Conservation (phyloP, 2,113 vertebrate genomes). For the Pundamilia nyererei region DNA sequence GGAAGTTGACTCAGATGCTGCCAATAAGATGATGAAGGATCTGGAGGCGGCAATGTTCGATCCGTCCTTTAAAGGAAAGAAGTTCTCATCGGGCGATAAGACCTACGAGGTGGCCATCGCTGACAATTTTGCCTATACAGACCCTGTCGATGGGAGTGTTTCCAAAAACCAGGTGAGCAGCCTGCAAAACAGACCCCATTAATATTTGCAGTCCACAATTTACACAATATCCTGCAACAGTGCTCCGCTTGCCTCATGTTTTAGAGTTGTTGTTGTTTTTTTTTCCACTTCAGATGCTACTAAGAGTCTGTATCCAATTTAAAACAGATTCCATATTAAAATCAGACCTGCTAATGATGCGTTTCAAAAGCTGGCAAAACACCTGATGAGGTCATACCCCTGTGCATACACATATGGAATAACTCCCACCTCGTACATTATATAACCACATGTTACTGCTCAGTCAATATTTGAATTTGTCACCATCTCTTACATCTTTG, state of each 20-base stretch:
- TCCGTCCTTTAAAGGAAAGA: slow-evolving; percentile 84
- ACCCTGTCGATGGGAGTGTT: slow-evolving; percentile 91
- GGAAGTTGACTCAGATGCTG: slow-evolving; percentile 90
- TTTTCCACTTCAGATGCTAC: neutral
- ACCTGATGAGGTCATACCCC: neutral
- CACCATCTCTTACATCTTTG: neutral
- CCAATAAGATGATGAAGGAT: slow-evolving; percentile 92
- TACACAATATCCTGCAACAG: neutral
- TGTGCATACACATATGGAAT: neutral
- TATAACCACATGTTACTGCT: neutral
- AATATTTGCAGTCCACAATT: neutral
- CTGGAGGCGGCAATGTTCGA: slow-evolving; percentile 84
- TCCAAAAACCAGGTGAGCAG: slow-evolving; percentile 90
- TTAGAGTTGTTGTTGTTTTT: neutral
- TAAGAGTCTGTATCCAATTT: neutral
- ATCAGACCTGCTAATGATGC: neutral
- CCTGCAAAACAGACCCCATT: no score
- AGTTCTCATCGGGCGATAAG: slow-evolving; percentile 83
- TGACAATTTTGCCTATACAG: slow-evolving; percentile 93
- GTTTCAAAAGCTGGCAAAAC: neutral
- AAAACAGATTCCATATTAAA: neutral
- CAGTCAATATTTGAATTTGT: neutral
- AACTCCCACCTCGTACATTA: neutral
- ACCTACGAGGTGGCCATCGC: slow-evolving; percentile 86
- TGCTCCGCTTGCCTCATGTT: neutral